Evolutionary conservation across 1,140 invertebrate species (phyloP), one percentile per base, ranked within the genome.

Genomic region (Ceratina calcarata): DNA sequence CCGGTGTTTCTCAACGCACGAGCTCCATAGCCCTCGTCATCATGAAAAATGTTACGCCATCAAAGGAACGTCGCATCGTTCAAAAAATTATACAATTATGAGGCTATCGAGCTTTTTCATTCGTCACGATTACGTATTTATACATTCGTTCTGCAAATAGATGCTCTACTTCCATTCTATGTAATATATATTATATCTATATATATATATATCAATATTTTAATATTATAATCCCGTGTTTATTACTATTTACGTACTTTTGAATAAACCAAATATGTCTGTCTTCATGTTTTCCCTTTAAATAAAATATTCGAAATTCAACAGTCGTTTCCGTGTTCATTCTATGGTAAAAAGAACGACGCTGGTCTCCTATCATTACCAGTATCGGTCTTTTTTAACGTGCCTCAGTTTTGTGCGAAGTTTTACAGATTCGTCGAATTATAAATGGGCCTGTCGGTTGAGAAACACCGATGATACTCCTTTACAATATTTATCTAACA

Each of bases 1-100:
- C 82, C 86, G 87, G 86, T 89, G 89, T 89, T 90, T 90, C 89
- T 89, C 89, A 88, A 89, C 88, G 37, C 37, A 53, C 72, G 78
- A 88, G 82, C 69, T 87, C 77, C 75, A 84, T 82, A 85, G 60
- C 69, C 66, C 68, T 82, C 80, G 73, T 82, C 60, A 82, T 86
- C 71, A 71, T 76, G 37, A 45, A 45, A 84, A 83, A 58, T 79
- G 62, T 75, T 79, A 76, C 74, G 24, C 37, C 66, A 69, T 82
- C 71, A 68, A 82, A 58, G 64, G 77, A 83, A 85, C 73, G 81
- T 85, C 83, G 80, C 73, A 82, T 85, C 83, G 83, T 73, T 78
- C 64, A 60, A 80, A 85, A 79, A 79, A 82, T 78, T 82, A 80
- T 76, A 82, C 61, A 76, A 85, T 18, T 71, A 81, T 72, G 80